phyloP scores from a whole-genome alignment of 2,888 invertebrate species.

The Apodemia duryi region DNA sequence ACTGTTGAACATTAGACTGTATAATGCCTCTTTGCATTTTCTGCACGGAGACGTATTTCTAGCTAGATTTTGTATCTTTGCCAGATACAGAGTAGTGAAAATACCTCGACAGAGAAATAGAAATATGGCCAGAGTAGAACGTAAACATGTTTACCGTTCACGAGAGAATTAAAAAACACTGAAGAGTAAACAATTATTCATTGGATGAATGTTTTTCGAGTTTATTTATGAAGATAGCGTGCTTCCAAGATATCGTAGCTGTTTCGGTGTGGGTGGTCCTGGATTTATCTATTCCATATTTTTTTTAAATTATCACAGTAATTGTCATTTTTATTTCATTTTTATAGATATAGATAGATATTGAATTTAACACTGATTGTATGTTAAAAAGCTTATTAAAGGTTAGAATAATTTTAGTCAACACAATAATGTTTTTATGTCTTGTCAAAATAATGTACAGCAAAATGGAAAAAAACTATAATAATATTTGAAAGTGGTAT shows the following conservation, averaged over 20 bases:
- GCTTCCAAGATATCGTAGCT: constrained; percentile 15
- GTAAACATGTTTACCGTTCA: constrained; percentile 73
- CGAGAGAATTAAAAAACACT: constrained; percentile 58
- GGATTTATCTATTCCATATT: background rate
- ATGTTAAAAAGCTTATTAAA: too few relatives aligned
- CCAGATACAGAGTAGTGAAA: constrained; percentile 56
- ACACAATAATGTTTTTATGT: too few relatives aligned
- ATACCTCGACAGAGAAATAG: constrained; percentile 64
- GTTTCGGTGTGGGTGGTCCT: constrained; percentile 16
- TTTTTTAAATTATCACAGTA: background rate
- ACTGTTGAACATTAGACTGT: constrained; percentile 36
- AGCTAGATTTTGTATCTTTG: constrained; percentile 43
- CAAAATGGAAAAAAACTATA: too few relatives aligned
- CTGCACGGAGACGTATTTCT: constrained; percentile 41
- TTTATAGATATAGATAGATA: too few relatives aligned
- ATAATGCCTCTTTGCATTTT: constrained; percentile 39
- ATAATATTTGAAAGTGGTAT: too few relatives aligned
- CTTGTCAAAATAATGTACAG: too few relatives aligned
- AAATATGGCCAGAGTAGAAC: constrained; percentile 59
- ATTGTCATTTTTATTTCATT: too few relatives aligned
- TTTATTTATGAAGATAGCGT: constrained; percentile 19
- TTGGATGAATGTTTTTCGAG: constrained; percentile 25
- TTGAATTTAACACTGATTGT: too few relatives aligned
- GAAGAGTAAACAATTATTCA: constrained; percentile 54
- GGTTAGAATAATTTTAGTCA: too few relatives aligned